A percentile compares a stretch with the other conserved stretches of the same genome.
Conservation (phyloP, 2,888 invertebrate species). For the Agriotes lineatus region DNA sequence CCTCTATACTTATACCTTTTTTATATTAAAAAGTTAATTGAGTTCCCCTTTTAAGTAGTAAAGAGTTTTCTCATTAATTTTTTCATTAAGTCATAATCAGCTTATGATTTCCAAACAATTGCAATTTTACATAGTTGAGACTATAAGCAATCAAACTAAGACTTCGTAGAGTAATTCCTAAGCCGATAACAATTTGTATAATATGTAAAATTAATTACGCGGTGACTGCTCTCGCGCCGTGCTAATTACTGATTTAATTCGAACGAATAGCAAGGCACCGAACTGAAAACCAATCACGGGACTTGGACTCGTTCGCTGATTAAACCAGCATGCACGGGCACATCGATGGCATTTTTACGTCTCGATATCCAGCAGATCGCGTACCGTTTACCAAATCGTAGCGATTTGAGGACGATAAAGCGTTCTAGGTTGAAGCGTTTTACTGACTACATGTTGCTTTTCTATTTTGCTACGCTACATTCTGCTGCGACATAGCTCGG, state of each 20-base stretch:
- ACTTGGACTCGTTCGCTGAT: slow-evolving; percentile 3
- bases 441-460: slow-evolving; percentile 7
- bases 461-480: neutral
- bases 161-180: neutral
- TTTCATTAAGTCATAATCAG: too few species aligned
- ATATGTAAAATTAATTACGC: slow-evolving; percentile 16
- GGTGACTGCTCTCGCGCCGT: slow-evolving; percentile 6
- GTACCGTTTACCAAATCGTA: neutral
- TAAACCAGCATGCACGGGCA: neutral
- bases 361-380: neutral
- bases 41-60: too few species aligned
- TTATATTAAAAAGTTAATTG: too few species aligned
- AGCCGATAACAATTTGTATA: slow-evolving; percentile 11
- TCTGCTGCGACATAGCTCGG: neutral
- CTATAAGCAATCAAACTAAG: too few species aligned
- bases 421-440: neutral
- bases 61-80: too few species aligned
- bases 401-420: neutral
- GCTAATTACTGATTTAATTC: slow-evolving; percentile 13
- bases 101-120: too few species aligned
- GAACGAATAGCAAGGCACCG: slow-evolving; percentile 1
- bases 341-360: neutral
- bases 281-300: slow-evolving; percentile 14
- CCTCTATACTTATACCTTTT: too few species aligned
- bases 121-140: too few species aligned